Evolutionary conservation across 2,888 invertebrate species (phyloP).

Genomic region (Cantharis nigra): DNA sequence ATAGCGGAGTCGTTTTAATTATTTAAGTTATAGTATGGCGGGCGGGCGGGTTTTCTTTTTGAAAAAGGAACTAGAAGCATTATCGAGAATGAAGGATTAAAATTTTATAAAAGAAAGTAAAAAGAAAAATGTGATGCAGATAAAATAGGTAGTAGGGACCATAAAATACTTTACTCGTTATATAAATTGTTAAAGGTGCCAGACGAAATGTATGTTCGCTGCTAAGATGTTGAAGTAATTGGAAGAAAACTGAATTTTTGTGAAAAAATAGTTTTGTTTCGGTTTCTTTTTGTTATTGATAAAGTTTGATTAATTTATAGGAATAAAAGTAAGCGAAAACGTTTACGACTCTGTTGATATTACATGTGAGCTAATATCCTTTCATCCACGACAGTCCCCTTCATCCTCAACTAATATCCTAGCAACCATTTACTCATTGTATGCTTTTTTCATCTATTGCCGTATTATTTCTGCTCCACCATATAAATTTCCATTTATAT

Average conservation of each 20-base stretch:
- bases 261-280: neutral
- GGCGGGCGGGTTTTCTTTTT: neutral
- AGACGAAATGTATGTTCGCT: neutral
- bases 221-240: neutral
- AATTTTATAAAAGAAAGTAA: slow-evolving; percentile 6
- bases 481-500: neutral
- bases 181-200: slow-evolving; percentile 3
- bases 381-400: neutral
- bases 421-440: neutral
- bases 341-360: neutral
- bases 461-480: neutral
- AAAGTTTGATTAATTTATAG: neutral
- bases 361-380: neutral
- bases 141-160: neutral
- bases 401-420: neutral
- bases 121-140: slow-evolving; percentile 2
- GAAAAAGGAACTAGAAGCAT: slow-evolving; percentile 2
- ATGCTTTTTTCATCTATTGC: neutral
- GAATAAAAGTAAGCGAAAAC: neutral
- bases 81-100: slow-evolving; percentile 10
- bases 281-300: neutral
- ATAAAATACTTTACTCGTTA: slow-evolving; percentile 2
- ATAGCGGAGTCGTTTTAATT: slow-evolving; percentile 5
- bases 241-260: neutral
- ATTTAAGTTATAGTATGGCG: slow-evolving; percentile 6